Base-by-base conservation (phyloP, 2,113 vertebrate genomes). In the Microtus ochrogaster region DNA sequence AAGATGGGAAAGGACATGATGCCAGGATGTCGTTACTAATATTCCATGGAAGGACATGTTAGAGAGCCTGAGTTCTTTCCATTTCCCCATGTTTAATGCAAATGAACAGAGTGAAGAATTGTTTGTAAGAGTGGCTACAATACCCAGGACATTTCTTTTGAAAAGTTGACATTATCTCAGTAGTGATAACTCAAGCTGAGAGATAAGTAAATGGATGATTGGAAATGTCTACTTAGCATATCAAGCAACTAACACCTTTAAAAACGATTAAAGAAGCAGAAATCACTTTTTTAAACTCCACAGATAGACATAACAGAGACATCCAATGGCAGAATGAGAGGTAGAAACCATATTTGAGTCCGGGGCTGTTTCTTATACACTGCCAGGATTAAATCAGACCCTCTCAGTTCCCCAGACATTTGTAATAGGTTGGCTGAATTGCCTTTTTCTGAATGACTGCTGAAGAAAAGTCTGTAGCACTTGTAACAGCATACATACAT, bases 221-320 rank as follows among this genome's bases (percentile, higher is more conserved):
- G 21, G 12, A 86, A 95, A 94, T 68, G 4, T 82, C 73, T 72
- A 24, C 13, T 82, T 11, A 81, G 55, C 17, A 66, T 7, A 47
- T 66, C 55, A 87, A 33, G 36, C 12, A 89, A 86, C n/a, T 78
- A 68, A 79, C 0, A 94, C 72, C 44, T 94, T 65, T 90, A 92
- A 86, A 96, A 96, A 22, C n/a, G 86, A 55, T 5, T 73, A 41
- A 94, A 89, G 36, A 84, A 96, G 41, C 2, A 73, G 5, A 93
- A 17, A 68, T 39, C 90, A 65, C 10, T n/a, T 24, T 61, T 82
- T 74, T 49, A 58, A 36, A 65, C 2, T 83, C 78, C 77, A 90
- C 2, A 79, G n/a, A 72, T 19, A 83, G 28, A 39, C 12, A 63
- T 1, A 90, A 73, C 41, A 70, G 26, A 65, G 17, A 78, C n/a